Conservation (phyloP, 2,888 invertebrate genomes). For the Tortrix viridana region DNA sequence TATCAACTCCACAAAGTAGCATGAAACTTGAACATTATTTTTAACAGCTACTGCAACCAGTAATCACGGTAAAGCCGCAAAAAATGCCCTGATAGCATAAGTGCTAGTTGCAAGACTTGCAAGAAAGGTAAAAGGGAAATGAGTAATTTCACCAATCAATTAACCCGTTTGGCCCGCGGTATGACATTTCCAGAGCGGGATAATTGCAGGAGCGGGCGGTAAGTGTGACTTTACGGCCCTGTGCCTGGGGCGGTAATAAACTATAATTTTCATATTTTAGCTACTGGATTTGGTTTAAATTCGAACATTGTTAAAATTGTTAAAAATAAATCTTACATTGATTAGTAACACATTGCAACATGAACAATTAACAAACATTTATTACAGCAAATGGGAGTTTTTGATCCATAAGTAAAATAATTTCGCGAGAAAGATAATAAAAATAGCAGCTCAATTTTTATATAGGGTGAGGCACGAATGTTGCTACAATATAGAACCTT, state of each 20-base stretch:
- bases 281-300: conserved; percentile 28
- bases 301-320: not conserved
- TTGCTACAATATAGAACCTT: no score
- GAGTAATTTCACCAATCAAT: conserved; percentile 32
- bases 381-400: no score
- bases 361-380: no score
- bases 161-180: conserved; percentile 23
- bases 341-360: not conserved
- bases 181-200: conserved; percentile 30
- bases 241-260: not conserved
- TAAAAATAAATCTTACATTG: not conserved
- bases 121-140: conserved; percentile 12
- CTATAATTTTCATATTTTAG: conserved; percentile 23
- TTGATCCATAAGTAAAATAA: no score
- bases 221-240: not conserved
- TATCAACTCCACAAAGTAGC: not conserved
- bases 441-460: no score
- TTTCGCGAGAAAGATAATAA: no score
- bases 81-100: conserved; percentile 2
- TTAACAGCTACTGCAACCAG: conserved; percentile 2
- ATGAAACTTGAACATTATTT: not conserved
- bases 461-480: no score
- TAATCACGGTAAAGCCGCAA: not conserved
- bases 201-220: conserved; percentile 13
- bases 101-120: conserved; percentile 6